Evolutionary conservation across 1,140 invertebrate species (phyloP), one percentile per base, ranked within the genome.

Genomic region (Cyrtorhinus lividipennis): DNA sequence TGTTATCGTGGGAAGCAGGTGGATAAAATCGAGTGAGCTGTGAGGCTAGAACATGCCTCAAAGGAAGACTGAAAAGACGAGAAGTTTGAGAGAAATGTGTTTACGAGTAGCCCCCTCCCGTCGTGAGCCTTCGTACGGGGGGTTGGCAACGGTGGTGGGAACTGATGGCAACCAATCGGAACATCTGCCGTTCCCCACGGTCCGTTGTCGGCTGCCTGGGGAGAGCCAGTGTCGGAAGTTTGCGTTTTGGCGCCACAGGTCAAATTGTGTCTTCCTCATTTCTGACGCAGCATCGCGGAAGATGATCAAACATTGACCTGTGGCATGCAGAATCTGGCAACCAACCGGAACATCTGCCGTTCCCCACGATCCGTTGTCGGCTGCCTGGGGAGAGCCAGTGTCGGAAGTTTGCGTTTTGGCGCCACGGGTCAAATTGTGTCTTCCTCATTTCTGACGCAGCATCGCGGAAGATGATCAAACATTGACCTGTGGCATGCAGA

Each of bases 1-100:
- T 22, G 18, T 15, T 20, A 20, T 53, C 48, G 48, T 10, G 48
- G 48, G 48, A 53, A 53, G 48, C 10, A 53, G 8, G 20, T 5
- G 48, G 30, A 38, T n/a, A n/a, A n/a, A n/a, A n/a, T n/a, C n/a
- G n/a, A n/a, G n/a, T n/a, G n/a, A n/a, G n/a, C 38, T 10, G 38
- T 44, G 38, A 44, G n/a, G 8, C 38, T 44, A 53, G 48, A 53
- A 20, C 8, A 10, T 53, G 48, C 10, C 48, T 22, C 3, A 20
- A 53, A 53, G 48, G 48, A 20, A 53, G 48, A 53, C 48, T 53
- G 48, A 53, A 20, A 53, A 53, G 48, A 22, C 48, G 48, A 53
- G 10, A 53, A 20, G 5, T 20, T n/a, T 22, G 48, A 22, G 10
- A 53, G 20, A 53, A 53, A 53, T 12, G 20, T 44, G n/a, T 8